Base-by-base conservation (phyloP, 2,888 invertebrate species). In the Leptopilina drosophilae region DNA sequence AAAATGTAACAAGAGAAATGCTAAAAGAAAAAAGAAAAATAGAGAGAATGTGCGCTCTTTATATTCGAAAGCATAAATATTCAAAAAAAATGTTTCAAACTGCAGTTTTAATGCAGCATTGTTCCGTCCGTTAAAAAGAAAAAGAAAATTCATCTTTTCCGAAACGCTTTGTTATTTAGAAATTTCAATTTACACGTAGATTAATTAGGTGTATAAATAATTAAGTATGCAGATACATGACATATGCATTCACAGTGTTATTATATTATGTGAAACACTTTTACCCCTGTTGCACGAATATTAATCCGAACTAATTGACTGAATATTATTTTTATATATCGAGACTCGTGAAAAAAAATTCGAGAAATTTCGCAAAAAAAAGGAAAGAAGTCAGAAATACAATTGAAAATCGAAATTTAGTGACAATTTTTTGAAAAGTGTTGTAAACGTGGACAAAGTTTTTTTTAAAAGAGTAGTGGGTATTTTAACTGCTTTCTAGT, bases 301-400 rank as follows among this genome's bases (percentile, higher is more conserved):
- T 89, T 90, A 88, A 90, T 89, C 85, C 84, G 86, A 88, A 88
- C 85, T 87, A 86, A 90, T 90, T 84, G 90, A 90, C 90, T 90
- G 90, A 90, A 88, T 90, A 90, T 90, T 90, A 90, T 90, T 90
- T 90, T 90, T 90, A 86, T 33, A 33, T 88, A 88, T 87, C 82
- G 85, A 86, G 82, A 83, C 81, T 81, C 82, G 81, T 82, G 20
- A 64, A 78, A 75, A 15, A 40, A 49, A 64, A 78, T 20, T 66
- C 26, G 20, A 26, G 46, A 46, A 76, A 42, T 11, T 76, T 59
- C 15, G 49, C 33, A 59, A 62, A 59, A 42, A 7, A 42, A 5
- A 49, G 12, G 11, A 9, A 11, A 11, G 49, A 20, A 9, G 67
- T 67, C 67, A 49, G 67, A 49, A 67, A 46, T 5, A 20, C 12